phyloP scores from a whole-genome alignment of 2,888 invertebrate genomes.

The Apotomis turbidana region DNA sequence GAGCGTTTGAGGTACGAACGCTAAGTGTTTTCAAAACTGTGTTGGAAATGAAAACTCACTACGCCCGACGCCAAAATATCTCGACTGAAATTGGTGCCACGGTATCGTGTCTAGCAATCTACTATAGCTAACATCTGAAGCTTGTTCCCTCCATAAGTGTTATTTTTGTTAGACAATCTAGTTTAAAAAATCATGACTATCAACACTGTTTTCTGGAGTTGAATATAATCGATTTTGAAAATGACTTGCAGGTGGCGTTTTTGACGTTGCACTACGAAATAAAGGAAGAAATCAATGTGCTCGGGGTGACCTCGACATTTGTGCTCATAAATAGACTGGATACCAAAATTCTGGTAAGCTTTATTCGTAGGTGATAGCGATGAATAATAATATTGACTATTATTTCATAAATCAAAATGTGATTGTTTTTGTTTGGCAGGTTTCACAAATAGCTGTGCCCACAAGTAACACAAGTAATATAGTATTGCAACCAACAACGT shows the following conservation, averaged over 20 bases:
- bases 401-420: constrained; percentile 44
- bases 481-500: constrained; percentile 55
- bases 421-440: constrained; percentile 44
- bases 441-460: constrained; percentile 53
- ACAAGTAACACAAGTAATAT: constrained; percentile 42
- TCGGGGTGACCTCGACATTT: constrained; percentile 86
- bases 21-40: too few species aligned
- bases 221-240: neutral
- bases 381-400: constrained; percentile 49
- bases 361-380: neutral
- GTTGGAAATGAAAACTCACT: too few species aligned
- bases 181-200: too few species aligned
- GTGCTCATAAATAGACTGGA: constrained; percentile 85
- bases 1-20: too few species aligned
- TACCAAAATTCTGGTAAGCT: constrained; percentile 78
- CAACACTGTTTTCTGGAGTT: neutral
- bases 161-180: too few species aligned
- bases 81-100: too few species aligned
- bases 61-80: too few species aligned
- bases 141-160: too few species aligned
- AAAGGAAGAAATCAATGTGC: constrained; percentile 86
- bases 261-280: constrained; percentile 86
- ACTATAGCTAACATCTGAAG: too few species aligned
- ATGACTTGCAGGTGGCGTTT: constrained; percentile 78
- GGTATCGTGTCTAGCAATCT: too few species aligned